Base-by-base conservation (phyloP, 1,140 invertebrate genomes). In the Brachionus rotundiformis region DNA sequence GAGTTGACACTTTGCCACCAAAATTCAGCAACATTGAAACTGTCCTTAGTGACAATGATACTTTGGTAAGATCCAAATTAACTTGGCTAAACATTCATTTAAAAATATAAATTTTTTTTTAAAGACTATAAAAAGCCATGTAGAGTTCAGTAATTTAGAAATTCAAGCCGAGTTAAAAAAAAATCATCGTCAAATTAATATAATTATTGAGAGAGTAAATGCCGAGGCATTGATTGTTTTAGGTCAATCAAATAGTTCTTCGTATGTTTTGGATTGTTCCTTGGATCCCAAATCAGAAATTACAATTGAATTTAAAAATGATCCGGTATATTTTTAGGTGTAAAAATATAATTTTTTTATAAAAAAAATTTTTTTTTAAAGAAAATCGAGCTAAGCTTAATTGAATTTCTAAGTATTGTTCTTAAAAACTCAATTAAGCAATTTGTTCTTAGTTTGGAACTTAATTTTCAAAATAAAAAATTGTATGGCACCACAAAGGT, bases 1-100 rank as follows among this genome's bases (percentile, higher is more conserved):
- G 19, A 41, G 68, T 73, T 23, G 68, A 73, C 36, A 73, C 68
- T 44, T 11, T 73, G 11, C 68, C 68, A 5, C 68, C 68, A 1
- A 73, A 73, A 73, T 73, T 73, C 25, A 73, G 36, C 25, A 73
- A 73, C 25, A 73, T 73, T 8, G 36, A 73, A 47, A 73, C 68
- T 13, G 39, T 73, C 1, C 36, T 73, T 8, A 73, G 68, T 3
- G 68, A 73, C 36, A 73, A 3, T 73, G 36, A 73, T 4, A 73
- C 23, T 27, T 47, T 73, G 36, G 68, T 73, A 73, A 44, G 19
- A n/a, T n/a, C n/a, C n/a, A n/a, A n/a, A n/a, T n/a, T 68, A 23
- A n/a, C 16, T 68, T 31, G 6, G 11, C 25, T 25, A 31, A 31
- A 63, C 16, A 13, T 27, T 27, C 10, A 29, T n/a, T n/a, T n/a